A percentile compares a stretch with the other conserved stretches of the same genome.
Conservation (phyloP, 37 sponge, comb jelly and placozoan genomes). For the Geodia barretti region DNA sequence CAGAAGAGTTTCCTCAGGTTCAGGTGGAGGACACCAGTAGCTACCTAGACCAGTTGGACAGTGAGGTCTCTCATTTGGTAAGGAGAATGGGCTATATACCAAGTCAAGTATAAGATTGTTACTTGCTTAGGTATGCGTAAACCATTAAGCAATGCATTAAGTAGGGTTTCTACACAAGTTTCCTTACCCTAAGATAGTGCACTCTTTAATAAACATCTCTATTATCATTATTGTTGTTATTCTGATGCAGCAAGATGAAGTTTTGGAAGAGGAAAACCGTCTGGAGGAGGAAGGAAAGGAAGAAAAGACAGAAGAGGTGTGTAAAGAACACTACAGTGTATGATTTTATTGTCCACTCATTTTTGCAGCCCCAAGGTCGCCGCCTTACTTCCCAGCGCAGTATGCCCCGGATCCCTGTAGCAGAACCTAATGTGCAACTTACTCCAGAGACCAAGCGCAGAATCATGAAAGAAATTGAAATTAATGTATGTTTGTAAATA, state of each 20-base stretch:
- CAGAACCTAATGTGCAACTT: neutral
- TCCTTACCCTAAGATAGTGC: too few relatives aligned
- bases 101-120: too few relatives aligned
- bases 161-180: neutral
- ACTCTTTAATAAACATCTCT: neutral
- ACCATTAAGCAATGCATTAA: neutral
- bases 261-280: slow-evolving; percentile 14
- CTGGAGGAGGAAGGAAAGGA: slow-evolving; percentile 14
- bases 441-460: neutral
- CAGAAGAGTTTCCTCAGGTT: slow-evolving; percentile 15
- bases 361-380: neutral
- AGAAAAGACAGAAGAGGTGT: slow-evolving; percentile 3
- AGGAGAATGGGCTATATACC: too few relatives aligned
- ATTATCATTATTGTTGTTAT: neutral
- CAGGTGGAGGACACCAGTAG: slow-evolving; percentile 27
- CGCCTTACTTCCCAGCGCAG: neutral
- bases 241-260: slow-evolving; percentile 58
- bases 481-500: neutral
- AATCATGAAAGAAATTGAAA: neutral
- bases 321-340: too few relatives aligned
- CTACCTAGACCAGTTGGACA: slow-evolving; percentile 28
- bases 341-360: neutral
- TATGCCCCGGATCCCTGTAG: neutral
- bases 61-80: slow-evolving; percentile 48
- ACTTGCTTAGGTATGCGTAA: too few relatives aligned